These are phyloP conservation scores for Trachythela sp. DNA, from an alignment of 64 coral and sea anemone species.

Conservation along the genomic window DNA sequence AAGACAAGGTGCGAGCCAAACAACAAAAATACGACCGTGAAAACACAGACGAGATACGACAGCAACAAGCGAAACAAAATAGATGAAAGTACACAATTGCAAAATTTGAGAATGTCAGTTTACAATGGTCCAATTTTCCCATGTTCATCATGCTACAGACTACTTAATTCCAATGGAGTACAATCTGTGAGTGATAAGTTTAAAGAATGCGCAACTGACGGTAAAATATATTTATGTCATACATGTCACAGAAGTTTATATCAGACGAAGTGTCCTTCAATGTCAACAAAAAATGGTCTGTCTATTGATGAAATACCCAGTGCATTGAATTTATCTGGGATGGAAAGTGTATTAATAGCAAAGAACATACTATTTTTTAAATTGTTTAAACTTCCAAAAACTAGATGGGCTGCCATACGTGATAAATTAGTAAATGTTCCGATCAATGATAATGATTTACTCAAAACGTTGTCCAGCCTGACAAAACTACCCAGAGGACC, in stretches of 20 bases:
- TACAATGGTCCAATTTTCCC: conserved; percentile 1
- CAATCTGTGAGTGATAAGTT: background rate
- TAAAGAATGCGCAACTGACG: background rate
- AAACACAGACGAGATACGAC: background rate
- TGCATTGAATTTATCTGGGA: background rate
- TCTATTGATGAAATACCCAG: background rate
- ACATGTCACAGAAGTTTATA: background rate
- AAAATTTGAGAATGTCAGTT: background rate
- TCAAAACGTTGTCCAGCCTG: background rate
- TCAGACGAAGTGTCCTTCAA: background rate
- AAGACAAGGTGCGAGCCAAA: too few species aligned
- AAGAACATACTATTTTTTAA: conserved; percentile 12
- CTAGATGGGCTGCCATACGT: background rate
- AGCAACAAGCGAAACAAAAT: background rate
- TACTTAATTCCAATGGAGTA: background rate
- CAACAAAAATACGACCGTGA: background rate
- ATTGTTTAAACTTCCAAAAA: conserved; percentile 13
- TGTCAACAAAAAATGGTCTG: background rate
- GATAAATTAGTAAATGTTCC: conserved; percentile 8
- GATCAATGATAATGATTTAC: conserved; percentile 6
- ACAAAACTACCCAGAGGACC: conserved; percentile 4
- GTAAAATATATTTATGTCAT: background rate
- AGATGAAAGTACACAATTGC: background rate
- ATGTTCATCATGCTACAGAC: background rate
- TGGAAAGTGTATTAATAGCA: background rate